Evolutionary conservation across 1,140 invertebrate genomes (phyloP).

Genomic region (Zeugodacus cucurbitae): DNA sequence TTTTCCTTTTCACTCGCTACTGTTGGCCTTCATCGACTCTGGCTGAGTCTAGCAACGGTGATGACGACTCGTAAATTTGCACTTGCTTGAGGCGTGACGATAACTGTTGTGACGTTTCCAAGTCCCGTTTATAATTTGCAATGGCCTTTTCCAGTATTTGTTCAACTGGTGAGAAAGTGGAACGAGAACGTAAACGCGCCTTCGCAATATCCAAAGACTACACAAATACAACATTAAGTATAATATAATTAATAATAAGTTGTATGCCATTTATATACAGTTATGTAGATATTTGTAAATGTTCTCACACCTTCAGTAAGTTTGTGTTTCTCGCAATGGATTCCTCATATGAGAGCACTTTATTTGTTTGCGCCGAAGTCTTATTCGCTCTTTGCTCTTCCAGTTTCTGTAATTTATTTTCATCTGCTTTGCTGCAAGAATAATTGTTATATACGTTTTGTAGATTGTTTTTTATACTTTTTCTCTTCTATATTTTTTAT

Average conservation of each 20-base stretch:
- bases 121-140: conserved; percentile 56
- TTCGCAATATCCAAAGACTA: conserved; percentile 62
- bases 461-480: neutral
- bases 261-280: too few species aligned
- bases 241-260: neutral
- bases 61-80: neutral
- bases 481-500: too few species aligned
- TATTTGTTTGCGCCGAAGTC: conserved; percentile 21
- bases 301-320: conserved; percentile 53
- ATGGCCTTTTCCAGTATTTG: conserved; percentile 57
- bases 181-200: conserved; percentile 59
- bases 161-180: conserved; percentile 62
- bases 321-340: conserved; percentile 58
- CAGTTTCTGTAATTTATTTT: conserved; percentile 55
- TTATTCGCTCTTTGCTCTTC: conserved; percentile 18
- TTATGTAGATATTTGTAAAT: too few species aligned
- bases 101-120: conserved; percentile 37
- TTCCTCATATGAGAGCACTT: conserved; percentile 58
- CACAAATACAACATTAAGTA: neutral
- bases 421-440: conserved; percentile 53
- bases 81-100: conserved; percentile 1
- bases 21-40: neutral
- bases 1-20: neutral
- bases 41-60: neutral
- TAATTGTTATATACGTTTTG: neutral